Percentiles rank a stretch among this genome's conserved stretches.
These are phyloP conservation scores for Rhizoglyphus robini DNA, from an alignment of 1,140 invertebrate genomes.

Conservation along the genomic window DNA sequence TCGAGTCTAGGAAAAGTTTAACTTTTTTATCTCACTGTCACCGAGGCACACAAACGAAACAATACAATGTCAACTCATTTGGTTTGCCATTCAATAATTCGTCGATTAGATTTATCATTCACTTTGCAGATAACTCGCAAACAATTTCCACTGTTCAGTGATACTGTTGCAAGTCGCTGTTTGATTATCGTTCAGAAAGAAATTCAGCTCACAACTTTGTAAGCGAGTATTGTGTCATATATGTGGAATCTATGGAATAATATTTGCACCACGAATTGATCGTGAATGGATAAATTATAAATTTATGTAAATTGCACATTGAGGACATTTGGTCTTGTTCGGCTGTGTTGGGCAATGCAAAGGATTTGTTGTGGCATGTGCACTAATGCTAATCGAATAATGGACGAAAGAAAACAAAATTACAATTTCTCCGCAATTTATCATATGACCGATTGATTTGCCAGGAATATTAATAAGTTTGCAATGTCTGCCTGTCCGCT, in stretches of 20 bases:
- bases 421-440: background rate
- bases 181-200: background rate
- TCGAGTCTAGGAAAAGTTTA: background rate
- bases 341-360: background rate
- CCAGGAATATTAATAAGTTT: background rate
- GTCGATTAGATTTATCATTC: too few species aligned
- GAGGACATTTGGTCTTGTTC: background rate
- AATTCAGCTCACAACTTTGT: background rate
- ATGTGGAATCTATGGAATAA: background rate
- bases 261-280: background rate
- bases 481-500: background rate
- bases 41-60: too few species aligned
- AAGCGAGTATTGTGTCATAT: background rate
- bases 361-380: background rate
- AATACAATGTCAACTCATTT: too few species aligned
- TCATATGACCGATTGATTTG: background rate
- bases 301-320: background rate
- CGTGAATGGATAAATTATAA: background rate
- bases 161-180: background rate
- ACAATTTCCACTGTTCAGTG: too few species aligned
- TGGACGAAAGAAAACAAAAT: background rate
- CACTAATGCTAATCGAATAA: background rate
- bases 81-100: too few species aligned
- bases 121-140: background rate
- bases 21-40: too few species aligned